A percentile compares a stretch with the other conserved stretches of the same genome.
Conservation (phyloP, 2,888 invertebrate genomes). For the Slavum lentiscoides region DNA sequence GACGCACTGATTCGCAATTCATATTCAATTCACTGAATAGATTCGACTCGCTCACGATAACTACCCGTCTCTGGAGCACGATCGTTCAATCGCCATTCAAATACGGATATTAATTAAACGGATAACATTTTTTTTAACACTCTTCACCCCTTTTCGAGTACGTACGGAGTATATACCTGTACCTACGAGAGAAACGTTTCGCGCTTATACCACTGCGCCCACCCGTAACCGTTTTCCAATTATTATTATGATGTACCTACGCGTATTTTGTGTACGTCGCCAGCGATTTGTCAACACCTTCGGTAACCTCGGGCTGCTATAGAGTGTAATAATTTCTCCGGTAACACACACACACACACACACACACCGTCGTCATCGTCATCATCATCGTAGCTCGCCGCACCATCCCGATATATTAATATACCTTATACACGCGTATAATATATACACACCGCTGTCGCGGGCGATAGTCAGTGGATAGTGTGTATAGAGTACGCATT, state of each 20-base stretch:
- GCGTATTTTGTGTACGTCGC: constrained; percentile 32
- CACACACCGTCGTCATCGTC: not conserved
- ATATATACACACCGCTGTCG: too few relatives aligned
- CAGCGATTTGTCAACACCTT: constrained; percentile 48
- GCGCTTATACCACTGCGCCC: not conserved
- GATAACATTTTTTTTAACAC: too few relatives aligned
- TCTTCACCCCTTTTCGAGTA: too few relatives aligned
- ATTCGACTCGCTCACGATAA: too few relatives aligned
- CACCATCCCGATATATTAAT: not conserved
- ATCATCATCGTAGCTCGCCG: too few relatives aligned
- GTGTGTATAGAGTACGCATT: not conserved
- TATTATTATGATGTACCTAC: constrained; percentile 39
- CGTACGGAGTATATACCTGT: too few relatives aligned
- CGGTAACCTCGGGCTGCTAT: not conserved
- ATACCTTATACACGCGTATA: too few relatives aligned
- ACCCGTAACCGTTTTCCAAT: constrained; percentile 28
- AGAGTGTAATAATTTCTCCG: constrained; percentile 28
- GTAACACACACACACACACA: constrained; percentile 1
- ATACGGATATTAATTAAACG: too few relatives aligned
- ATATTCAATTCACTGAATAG: too few relatives aligned
- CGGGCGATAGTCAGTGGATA: not conserved
- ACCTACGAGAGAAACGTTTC: not conserved
- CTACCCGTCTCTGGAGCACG: too few relatives aligned
- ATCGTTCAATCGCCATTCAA: too few relatives aligned
- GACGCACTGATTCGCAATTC: too few relatives aligned